Evolutionary conservation across 2,888 invertebrate species (phyloP), one percentile per base, ranked within the genome.

Genomic region (Strigamia maritima): DNA sequence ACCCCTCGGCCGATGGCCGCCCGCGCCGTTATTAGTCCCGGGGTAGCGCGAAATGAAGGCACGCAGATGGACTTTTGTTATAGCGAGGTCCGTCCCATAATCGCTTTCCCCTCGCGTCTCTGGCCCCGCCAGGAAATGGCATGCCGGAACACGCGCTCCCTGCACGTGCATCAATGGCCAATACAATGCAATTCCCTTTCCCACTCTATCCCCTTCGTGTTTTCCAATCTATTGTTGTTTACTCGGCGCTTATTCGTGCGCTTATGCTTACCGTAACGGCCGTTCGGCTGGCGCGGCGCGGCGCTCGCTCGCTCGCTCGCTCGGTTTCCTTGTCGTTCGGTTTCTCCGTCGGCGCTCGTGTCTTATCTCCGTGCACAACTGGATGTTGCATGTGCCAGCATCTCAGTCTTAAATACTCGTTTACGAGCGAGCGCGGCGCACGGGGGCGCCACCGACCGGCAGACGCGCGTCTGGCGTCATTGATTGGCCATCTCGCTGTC

Each of bases 401-500:
- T 70, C 70, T 70, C 70, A 24, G 26, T 70, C 70, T 70, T 70
- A 70, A 70, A 70, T 70, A 70, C 70, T 14, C 70, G 70, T 28
- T 70, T 54, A n/a, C 19, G 54, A 16, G 12, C 2, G 70, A 16
- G 26, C 0, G 14, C 28, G 70, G 70, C 70, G 70, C 70, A n/a
- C n/a, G 70, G 70, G 70, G 75, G 22, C 75, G 38, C 40, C 40
- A 75, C 40, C 40, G 75, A 75, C 22, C 75, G 24, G 75, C 75
- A 19, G 38, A 75, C 10, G n/a, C 14, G 28, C 35, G 40, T 38
- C 12, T 75, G 75, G 10, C 38, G 38, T 75, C 79, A 79, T 79
- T 79, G 79, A 79, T 79, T 79, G 79, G 79, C 75, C 49, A 65
- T 74, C 74, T 65, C 22, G 35, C 38, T 75, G 79, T 79, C 75